These are phyloP conservation scores for Helicolenus hilgendorfi DNA, from an alignment of 2,797 vertebrate genomes.

Conservation along the genomic window DNA sequence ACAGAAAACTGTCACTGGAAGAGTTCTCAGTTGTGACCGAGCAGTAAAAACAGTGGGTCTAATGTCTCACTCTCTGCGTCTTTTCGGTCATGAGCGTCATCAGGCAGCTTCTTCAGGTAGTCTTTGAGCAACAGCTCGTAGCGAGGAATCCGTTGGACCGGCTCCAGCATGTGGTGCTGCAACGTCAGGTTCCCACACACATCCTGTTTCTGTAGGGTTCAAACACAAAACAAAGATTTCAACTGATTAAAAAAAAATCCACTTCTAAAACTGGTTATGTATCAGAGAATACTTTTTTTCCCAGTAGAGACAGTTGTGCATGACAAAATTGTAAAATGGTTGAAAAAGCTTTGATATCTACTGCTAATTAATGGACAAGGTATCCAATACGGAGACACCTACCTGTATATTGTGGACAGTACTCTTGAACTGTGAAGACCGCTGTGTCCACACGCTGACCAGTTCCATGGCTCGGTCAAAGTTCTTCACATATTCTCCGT, in stretches of 20 bases:
- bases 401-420: constrained; percentile 96
- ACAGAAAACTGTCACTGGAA: background rate
- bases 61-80: constrained; percentile 94
- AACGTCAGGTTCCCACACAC: constrained; percentile 97
- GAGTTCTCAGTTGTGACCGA: background rate
- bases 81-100: constrained; percentile 93
- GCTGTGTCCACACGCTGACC: constrained; percentile 95
- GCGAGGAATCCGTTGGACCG: constrained; percentile 97
- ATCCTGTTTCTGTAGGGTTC: constrained; percentile 93
- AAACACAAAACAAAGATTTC: background rate
- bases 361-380: background rate
- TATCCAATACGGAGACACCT: background rate
- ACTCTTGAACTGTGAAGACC: constrained; percentile 94
- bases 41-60: background rate
- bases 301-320: background rate
- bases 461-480: constrained; percentile 97
- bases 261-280: background rate
- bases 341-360: background rate
- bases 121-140: constrained; percentile 97
- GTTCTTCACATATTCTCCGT: constrained; percentile 98
- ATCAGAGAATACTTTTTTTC: background rate
- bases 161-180: constrained; percentile 99
- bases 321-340: background rate
- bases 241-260: background rate
- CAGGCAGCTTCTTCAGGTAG: constrained; percentile 97